phyloP scores from a whole-genome alignment of 2,888 invertebrate genomes.

The Drosophila maculinotata region DNA sequence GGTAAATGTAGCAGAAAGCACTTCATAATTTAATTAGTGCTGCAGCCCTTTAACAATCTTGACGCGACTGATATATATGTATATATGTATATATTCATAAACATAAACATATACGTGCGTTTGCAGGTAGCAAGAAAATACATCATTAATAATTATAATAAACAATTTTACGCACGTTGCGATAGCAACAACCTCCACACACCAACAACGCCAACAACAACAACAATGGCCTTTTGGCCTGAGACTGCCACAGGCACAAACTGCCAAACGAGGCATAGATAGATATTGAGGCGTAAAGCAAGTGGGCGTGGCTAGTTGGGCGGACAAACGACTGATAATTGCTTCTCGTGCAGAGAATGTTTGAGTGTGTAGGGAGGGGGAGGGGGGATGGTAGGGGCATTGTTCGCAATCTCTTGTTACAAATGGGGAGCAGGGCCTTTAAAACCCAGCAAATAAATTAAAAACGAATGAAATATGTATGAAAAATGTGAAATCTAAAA shows the following conservation, averaged over 20 bases:
- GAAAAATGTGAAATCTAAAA: conserved; percentile 16
- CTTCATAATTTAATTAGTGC: conserved; percentile 76
- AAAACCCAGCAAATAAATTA: conserved; percentile 36
- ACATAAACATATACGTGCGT: conserved; percentile 19
- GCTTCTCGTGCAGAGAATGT: not conserved
- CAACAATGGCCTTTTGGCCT: too few species aligned
- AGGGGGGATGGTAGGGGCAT: not conserved
- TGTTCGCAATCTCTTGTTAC: conserved; percentile 6
- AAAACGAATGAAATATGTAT: conserved; percentile 51
- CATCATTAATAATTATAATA: conserved; percentile 67
- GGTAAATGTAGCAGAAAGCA: conserved; percentile 71
- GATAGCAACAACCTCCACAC: conserved; percentile 36
- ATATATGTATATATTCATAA: conserved; percentile 12
- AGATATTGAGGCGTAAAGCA: conserved; percentile 6
- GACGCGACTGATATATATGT: conserved; percentile 4
- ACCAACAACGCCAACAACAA: conserved; percentile 18
- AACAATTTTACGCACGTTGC: conserved; percentile 64
- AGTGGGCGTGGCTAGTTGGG: conserved; percentile 9
- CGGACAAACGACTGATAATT: conserved; percentile 2
- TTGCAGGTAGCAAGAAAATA: conserved; percentile 32
- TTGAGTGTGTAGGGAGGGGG: not conserved
- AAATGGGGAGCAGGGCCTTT: conserved; percentile 14
- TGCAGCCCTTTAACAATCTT: conserved; percentile 56
- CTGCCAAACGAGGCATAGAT: not conserved
- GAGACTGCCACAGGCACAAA: not conserved